Evolutionary conservation across 2,888 invertebrate species (phyloP), one percentile per base, ranked within the genome.

Genomic region (Nemapogon koenigi): DNA sequence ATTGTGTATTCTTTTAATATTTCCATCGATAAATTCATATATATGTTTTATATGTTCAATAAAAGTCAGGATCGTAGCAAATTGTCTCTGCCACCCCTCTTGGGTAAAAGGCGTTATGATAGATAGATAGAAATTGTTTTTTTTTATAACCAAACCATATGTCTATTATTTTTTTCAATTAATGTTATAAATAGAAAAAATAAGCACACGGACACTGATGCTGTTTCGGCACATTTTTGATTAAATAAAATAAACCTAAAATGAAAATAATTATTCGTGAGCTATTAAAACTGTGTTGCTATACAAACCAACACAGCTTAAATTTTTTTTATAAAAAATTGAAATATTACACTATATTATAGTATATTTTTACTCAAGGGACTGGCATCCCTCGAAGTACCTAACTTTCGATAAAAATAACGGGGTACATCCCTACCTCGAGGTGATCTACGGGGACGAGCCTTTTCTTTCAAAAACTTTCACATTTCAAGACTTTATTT

Each of bases 401-500:
- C n/a, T n/a, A 61, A 58, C 50, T 62, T 60, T 50, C 42, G 50
- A 49, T 42, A 40, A 45, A 47, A 44, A 46, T 40, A 45, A 44
- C 44, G 37, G 35, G 38, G 48, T 49, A 49, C 49, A 50, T 48
- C 51, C 49, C 49, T 43, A 39, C 17, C 46, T 46, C 44, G 31
- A 30, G 26, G 37, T 37, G 43, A 47, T 49, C 62, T 55, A 44
- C 41, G 33, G 62, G 63, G 61, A 60, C 53, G 43, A 46, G 40
- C 45, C 43, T 41, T 51, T 46, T 50, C 50, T 51, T n/a, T 52
- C 49, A 47, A 55, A 66, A 72, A 71, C 66, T 69, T 70, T 54
- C 57, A 59, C 69, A 62, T 69, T 68, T 63, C 61, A 62, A 65
- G 65, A 66, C 57, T 53, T 68, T 63, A 62, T 58, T 58, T 62